Evolutionary conservation across 2,888 invertebrate species (phyloP), one percentile per base, ranked within the genome.

Genomic region (Cephus pygmeus): DNA sequence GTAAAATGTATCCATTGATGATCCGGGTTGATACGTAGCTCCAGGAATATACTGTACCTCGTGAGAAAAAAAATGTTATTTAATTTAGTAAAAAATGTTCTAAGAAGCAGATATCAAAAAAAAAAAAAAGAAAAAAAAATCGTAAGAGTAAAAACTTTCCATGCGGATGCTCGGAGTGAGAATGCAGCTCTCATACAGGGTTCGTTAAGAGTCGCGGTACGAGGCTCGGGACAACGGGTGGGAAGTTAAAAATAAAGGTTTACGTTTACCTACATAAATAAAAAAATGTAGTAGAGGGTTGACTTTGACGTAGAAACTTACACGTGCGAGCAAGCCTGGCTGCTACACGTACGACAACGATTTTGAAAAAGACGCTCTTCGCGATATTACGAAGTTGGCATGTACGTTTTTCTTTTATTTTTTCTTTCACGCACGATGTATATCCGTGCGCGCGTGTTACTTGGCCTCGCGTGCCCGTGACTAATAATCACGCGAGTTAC

Each of bases 401-500:
- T 23, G 23, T 15, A 23, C 9, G 23, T 23, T 56, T 40, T 15
- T 11, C 34, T 15, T 4, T 40, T 33, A 33, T 33, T 40, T 23
- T 23, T 2, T 56, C 3, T 56, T 56, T 2, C 56, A 56, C 56
- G 56, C 56, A 56, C 56, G 23, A 23, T 56, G 23, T 9, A 56
- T 9, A 56, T 56, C 9, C 56, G 23, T 23, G 23, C 71, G 71
- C 33, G 33, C 71, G 12, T 12, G 33, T 31, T 12, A 31, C 71
- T 33, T 71, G 36, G 73, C 34, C 71, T 76, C 56, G 56, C 56
- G 76, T 76, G 73, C 56, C 76, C 34, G 69, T 23, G 76, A 30
- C 31, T 76, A 33, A 56, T 77, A 69, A 77, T 77, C 73, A 75
- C 69, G 74, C 36, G 69, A 75, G 71, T 71, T 31, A 71, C 71